These are phyloP conservation scores for Lepidurus arcticus DNA, from an alignment of 1,140 invertebrate genomes.

Conservation along the genomic window DNA sequence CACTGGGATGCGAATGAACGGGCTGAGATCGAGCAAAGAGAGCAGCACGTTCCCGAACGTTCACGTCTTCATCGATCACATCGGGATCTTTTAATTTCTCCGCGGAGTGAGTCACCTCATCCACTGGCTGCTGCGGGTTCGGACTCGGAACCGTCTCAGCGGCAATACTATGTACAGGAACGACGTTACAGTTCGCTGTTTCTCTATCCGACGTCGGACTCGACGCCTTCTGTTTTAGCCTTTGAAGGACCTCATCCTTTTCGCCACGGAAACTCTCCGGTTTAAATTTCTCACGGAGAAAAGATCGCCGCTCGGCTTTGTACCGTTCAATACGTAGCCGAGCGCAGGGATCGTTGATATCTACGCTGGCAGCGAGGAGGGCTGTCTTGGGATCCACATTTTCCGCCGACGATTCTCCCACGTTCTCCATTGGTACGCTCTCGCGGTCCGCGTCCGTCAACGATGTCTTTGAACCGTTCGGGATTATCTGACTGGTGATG, in stretches of 20 bases:
- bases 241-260: conserved; percentile 46
- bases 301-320: conserved; percentile 81
- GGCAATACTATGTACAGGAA: conserved; percentile 35
- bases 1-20: conserved; percentile 26
- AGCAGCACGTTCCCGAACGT: conserved; percentile 41
- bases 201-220: conserved; percentile 38
- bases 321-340: conserved; percentile 79
- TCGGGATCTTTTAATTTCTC: conserved; percentile 8
- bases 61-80: conserved; percentile 40
- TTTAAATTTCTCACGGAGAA: conserved; percentile 76
- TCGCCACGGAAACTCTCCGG: conserved; percentile 69
- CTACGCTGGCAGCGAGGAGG: conserved; percentile 41
- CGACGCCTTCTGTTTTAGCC: conserved; percentile 38
- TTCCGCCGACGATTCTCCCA: background rate
- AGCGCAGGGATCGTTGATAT: conserved; percentile 52
- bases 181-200: conserved; percentile 31
- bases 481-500: background rate
- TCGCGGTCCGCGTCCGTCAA: background rate
- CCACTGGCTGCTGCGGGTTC: background rate
- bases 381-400: conserved; percentile 33
- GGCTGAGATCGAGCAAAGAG: conserved; percentile 36
- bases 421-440: background rate
- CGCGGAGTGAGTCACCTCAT: conserved; percentile 20
- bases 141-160: conserved; percentile 39
- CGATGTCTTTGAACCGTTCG: conserved; percentile 11